These are phyloP conservation scores for Phyto melanocephala DNA, from an alignment of 2,888 invertebrate genomes.

Conservation along the genomic window DNA sequence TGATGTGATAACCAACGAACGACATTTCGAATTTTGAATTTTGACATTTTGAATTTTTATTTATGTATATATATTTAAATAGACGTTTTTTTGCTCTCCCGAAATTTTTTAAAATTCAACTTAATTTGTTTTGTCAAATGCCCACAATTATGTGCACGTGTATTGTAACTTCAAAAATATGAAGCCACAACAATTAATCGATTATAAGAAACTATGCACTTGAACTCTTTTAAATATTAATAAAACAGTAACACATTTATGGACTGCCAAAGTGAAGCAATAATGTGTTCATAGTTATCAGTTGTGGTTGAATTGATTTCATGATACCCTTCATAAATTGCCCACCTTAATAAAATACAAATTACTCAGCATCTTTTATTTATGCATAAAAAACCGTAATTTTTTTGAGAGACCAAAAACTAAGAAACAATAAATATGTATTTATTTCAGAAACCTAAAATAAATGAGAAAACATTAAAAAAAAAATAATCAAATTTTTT, in stretches of 20 bases:
- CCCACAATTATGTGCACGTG: no score
- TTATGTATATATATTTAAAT: no score
- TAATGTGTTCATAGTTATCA: not conserved
- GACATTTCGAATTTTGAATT: no score
- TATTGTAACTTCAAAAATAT: no score
- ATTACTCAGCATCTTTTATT: conserved; percentile 5
- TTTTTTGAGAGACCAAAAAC: not conserved
- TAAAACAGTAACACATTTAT: not conserved
- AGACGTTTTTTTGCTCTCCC: no score
- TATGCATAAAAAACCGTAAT: not conserved
- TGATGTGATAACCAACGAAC: no score
- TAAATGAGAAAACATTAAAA: not conserved
- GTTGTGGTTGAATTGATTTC: not conserved
- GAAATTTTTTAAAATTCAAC: no score
- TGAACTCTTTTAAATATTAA: not conserved
- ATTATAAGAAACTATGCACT: not conserved
- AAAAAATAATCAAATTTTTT: not conserved
- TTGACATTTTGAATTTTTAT: no score
- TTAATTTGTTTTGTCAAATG: no score
- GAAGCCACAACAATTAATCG: no score
- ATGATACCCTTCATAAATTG: not conserved
- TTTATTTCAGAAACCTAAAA: not conserved
- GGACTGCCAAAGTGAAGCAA: not conserved
- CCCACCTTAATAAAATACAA: not conserved
- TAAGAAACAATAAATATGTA: not conserved